Base-by-base conservation (phyloP, 1,140 invertebrate genomes). In the Watersipora subatra region DNA sequence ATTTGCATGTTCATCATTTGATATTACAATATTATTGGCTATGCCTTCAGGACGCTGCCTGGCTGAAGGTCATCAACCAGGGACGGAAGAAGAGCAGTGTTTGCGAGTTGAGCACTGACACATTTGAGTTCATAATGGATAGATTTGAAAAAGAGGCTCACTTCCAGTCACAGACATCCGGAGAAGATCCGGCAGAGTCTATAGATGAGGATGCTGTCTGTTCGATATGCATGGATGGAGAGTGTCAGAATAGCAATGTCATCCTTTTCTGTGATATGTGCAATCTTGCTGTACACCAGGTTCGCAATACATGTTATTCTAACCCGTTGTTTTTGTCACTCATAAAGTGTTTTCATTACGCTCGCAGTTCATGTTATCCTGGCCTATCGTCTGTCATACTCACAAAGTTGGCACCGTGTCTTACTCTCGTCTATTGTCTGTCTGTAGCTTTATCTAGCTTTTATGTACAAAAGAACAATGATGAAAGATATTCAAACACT, bases 201-300 rank as follows among this genome's bases (percentile, higher is more conserved):
- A 75, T 95, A 19, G 93, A 97, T 76, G 93, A 97, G 75, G 94
- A 98, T 84, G 94, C 94, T 17, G 93, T 98, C 0, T 99, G 96
- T 78, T 96, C 91, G 74, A 97, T 99, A 70, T 87, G 86, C 74
- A 82, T 84, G 76, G 86, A 87, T 76, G 95, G 95, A 15, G 94
- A 98, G 76, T 98, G 94, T 80, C 89, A 94, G 74, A 97, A 97
- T 76, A 92, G 90, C 66, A 97, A 97, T 79, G 89, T 91, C 30
- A 92, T 92, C 72, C 83, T 99, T 29, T 99, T 99, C 80, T 99
- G 96, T 83, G 96, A 99, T 82, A 97, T 98, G 93, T 99, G 95
- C 80, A 98, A 99, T 82, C 82, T 99, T 28, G 93, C 95, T 22
- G 95, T 99, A 22, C 94, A 98, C 82, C 95, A 98, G 79, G 58